These are phyloP conservation scores for Tragelaphus strepsiceros DNA, from an alignment of 2,113 vertebrate species.

Conservation along the genomic window DNA sequence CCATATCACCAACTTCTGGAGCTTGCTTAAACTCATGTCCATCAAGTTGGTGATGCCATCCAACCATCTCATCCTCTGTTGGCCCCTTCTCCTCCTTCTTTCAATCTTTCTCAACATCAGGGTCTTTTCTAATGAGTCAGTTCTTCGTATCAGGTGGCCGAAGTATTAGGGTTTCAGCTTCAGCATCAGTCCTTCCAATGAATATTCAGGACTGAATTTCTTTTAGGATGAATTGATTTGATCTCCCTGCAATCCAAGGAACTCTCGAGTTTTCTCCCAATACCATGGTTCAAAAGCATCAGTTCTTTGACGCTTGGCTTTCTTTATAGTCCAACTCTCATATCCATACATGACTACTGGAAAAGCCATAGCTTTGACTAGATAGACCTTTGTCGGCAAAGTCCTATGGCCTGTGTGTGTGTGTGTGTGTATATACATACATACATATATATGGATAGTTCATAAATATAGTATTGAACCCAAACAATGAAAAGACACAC, in stretches of 20 bases:
- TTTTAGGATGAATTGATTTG: neutral
- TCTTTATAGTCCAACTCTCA: neutral
- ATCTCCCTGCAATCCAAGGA: neutral
- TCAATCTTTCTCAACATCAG: neutral
- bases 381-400: neutral
- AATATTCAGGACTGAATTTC: neutral
- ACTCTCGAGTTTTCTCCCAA: neutral
- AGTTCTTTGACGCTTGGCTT: neutral
- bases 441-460: neutral
- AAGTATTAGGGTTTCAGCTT: neutral
- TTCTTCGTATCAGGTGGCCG: neutral
- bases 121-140: neutral
- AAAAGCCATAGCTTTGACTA: neutral
- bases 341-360: neutral
- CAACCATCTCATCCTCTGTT: neutral
- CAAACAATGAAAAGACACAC: neutral
- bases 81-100: neutral
- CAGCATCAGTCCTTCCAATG: neutral
- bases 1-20: neutral
- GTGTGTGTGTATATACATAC: accelerated
- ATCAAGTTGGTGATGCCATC: neutral
- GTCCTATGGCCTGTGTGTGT: neutral
- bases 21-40: neutral
- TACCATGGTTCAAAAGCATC: neutral
- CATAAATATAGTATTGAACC: neutral